These are phyloP conservation scores for Copidosoma floridanum DNA, from an alignment of 1,140 invertebrate genomes.

Conservation along the genomic window DNA sequence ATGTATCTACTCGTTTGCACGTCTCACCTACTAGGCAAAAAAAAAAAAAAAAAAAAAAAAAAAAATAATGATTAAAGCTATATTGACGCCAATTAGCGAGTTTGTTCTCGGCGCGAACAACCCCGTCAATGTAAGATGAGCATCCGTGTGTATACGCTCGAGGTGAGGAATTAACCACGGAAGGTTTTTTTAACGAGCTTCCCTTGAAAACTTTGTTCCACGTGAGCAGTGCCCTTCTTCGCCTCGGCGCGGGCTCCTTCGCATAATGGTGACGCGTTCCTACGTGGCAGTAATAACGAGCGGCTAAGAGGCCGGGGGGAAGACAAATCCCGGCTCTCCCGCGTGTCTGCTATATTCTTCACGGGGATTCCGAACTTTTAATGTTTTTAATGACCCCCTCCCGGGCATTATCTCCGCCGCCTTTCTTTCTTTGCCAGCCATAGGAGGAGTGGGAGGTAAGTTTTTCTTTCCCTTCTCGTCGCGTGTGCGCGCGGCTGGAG, in stretches of 20 bases:
- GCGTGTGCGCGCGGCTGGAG: not conserved
- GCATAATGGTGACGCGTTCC: not conserved
- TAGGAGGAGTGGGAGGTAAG: not conserved
- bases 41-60: too few relatives aligned
- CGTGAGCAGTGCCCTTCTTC: slow-evolving; percentile 21
- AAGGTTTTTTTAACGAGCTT: slow-evolving; percentile 26
- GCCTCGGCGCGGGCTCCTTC: not conserved
- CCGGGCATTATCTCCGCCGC: not conserved
- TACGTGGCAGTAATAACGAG: not conserved
- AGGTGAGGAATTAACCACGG: slow-evolving; percentile 22
- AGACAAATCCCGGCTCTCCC: not conserved
- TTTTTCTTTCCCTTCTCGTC: not conserved
- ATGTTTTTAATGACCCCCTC: slow-evolving; percentile 24
- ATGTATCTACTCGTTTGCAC: too few relatives aligned
- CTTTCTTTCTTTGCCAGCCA: not conserved
- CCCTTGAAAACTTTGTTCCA: slow-evolving; percentile 22
- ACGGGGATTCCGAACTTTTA: slow-evolving; percentile 19
- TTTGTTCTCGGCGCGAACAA: too few relatives aligned
- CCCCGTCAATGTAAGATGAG: too few relatives aligned
- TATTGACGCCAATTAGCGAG: too few relatives aligned
- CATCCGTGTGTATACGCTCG: too few relatives aligned
- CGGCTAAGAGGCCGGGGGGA: slow-evolving; percentile 1
- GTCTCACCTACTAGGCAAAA: too few relatives aligned
- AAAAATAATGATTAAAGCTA: too few relatives aligned
- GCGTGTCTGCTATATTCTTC: slow-evolving; percentile 16